Evolutionary conservation across 2,113 vertebrate species (phyloP).

Genomic region (Eulemur macaco): DNA sequence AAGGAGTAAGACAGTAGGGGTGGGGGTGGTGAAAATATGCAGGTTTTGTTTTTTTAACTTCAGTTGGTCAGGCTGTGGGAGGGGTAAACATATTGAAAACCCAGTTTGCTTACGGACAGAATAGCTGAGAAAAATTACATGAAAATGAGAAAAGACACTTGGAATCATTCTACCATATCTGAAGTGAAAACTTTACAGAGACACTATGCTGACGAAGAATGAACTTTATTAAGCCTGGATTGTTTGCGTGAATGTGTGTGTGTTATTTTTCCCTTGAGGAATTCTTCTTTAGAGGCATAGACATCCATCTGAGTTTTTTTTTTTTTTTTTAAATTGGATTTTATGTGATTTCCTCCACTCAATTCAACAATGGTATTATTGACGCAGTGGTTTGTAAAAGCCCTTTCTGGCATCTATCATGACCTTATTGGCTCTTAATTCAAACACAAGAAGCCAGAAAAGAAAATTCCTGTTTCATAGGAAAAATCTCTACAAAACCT

Average conservation of each 20-base stretch:
- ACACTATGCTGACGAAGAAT: not conserved
- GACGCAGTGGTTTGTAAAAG: not conserved
- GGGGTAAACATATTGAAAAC: slow-evolving; percentile 27
- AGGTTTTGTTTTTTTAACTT: not conserved
- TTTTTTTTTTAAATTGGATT: not conserved
- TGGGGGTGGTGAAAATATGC: not conserved
- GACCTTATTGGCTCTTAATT: not conserved
- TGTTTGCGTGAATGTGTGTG: not conserved
- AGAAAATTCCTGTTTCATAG: not conserved
- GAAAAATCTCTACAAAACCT: not conserved
- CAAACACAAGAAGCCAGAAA: not conserved
- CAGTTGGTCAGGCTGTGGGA: too few species aligned
- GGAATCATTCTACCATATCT: not conserved
- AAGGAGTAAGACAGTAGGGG: not conserved
- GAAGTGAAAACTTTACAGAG: slow-evolving; percentile 15
- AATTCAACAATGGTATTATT: not conserved
- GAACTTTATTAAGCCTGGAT: slow-evolving; percentile 39
- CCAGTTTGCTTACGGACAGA: not conserved
- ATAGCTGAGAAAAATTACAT: not conserved
- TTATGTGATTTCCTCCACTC: not conserved
- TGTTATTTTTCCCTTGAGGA: not conserved
- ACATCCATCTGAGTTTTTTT: not conserved
- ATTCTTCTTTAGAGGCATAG: not conserved
- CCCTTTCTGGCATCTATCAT: not conserved
- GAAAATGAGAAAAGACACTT: not conserved